Evolutionary conservation across 2,888 invertebrate species (phyloP).

Genomic region (Lasioglossum pauxillum): DNA sequence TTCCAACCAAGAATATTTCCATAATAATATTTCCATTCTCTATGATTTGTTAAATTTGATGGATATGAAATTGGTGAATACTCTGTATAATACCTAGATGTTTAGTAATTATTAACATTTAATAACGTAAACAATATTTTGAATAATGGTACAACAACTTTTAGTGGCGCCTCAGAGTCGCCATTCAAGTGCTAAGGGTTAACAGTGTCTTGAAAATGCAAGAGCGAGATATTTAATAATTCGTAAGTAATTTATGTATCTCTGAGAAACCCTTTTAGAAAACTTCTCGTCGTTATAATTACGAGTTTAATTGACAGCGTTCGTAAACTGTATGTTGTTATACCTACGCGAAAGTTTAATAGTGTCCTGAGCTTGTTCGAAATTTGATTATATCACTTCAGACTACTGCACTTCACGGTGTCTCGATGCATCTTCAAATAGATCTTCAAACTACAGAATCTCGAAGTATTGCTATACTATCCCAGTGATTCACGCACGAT

Average conservation of each 20-base stretch:
- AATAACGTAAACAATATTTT: too few species aligned
- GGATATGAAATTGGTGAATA: too few species aligned
- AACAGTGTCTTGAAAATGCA: neutral
- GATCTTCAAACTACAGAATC: neutral
- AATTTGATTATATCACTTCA: conserved; percentile 5
- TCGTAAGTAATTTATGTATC: neutral
- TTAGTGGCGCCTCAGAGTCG: too few species aligned
- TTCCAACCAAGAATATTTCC: too few species aligned
- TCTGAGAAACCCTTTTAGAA: neutral
- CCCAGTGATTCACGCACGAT: neutral
- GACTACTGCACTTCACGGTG: neutral
- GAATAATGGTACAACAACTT: too few species aligned
- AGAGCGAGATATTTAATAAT: neutral
- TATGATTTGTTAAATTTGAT: too few species aligned
- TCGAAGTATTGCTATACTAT: neutral
- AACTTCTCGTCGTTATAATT: neutral
- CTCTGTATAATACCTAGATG: too few species aligned
- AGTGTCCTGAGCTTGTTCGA: neutral
- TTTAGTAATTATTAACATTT: too few species aligned
- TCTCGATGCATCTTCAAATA: neutral
- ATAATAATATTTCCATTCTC: too few species aligned
- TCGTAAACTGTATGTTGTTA: neutral
- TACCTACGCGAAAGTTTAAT: neutral
- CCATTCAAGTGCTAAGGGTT: too few species aligned
- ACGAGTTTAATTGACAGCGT: neutral